phyloP scores from a whole-genome alignment of 2,888 invertebrate species.

The Orthosia gracilis region DNA sequence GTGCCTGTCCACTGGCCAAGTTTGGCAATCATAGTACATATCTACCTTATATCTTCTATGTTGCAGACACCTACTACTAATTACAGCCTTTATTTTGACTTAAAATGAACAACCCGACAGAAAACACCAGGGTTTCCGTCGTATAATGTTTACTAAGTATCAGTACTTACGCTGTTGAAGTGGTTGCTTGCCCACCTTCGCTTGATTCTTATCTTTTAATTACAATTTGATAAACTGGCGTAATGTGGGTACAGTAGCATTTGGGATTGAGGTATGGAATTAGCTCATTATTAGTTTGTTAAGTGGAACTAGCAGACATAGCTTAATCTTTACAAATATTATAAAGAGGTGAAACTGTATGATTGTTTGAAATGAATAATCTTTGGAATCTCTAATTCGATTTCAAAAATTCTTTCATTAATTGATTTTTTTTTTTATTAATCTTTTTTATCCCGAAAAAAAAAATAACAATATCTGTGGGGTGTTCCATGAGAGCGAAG shows the following conservation, averaged over 20 bases:
- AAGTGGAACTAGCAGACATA: neutral
- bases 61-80: neutral
- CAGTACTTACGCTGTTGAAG: conserved; percentile 4
- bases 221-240: conserved; percentile 38
- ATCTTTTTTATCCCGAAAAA: no score
- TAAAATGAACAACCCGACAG: conserved; percentile 12
- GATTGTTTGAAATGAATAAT: no score
- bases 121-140: neutral
- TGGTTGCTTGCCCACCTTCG: neutral
- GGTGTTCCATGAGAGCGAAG: no score
- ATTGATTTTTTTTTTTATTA: no score
- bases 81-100: conserved; percentile 7
- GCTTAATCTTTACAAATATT: no score
- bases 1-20: no score
- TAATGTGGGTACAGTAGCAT: conserved; percentile 8
- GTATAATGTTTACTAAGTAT: conserved; percentile 28
- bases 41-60: neutral
- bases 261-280: neutral
- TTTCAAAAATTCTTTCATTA: no score
- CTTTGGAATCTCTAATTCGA: no score
- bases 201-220: conserved; percentile 43
- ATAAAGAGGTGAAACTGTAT: no score
- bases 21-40: neutral
- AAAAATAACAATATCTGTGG: no score
- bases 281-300: neutral